phyloP scores from a whole-genome alignment of 2,797 vertebrate species.

The Lycodopsis pacificus region DNA sequence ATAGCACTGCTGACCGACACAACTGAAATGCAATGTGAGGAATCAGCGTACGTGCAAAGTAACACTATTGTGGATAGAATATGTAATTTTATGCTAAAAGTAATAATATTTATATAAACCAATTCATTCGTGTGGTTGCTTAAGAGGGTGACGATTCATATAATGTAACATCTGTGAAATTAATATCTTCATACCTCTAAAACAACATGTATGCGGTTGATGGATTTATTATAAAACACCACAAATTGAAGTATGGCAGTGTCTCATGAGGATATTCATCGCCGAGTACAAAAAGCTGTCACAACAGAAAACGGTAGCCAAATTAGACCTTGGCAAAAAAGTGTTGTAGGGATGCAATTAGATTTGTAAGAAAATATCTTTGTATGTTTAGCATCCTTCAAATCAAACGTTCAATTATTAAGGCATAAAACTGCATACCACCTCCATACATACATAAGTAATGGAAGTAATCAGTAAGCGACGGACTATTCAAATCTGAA shows the following conservation, averaged over 20 bases:
- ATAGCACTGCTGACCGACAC: constrained; percentile 11
- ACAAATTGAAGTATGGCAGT: not conserved
- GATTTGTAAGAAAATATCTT: not conserved
- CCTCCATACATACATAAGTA: constrained; percentile 19
- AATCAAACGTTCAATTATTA: not conserved
- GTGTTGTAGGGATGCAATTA: not conserved
- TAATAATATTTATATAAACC: not conserved
- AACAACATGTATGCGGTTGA: not conserved
- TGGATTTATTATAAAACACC: not conserved
- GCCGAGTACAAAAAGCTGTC: not conserved
- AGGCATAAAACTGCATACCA: not conserved
- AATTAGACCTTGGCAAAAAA: not conserved
- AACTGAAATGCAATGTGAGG: constrained; percentile 21
- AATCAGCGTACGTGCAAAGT: constrained; percentile 24
- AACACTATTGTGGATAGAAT: not conserved
- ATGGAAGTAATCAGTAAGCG: constrained; percentile 26
- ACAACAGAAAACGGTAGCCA: not conserved
- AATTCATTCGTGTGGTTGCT: not conserved
- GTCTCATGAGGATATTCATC: not conserved
- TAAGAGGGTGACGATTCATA: not conserved
- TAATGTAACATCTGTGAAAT: not conserved
- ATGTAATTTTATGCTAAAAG: not conserved
- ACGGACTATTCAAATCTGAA: constrained; percentile 39
- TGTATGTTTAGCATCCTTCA: not conserved
- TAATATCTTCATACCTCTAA: not conserved